Percentiles rank a stretch among this genome's conserved stretches.
Conservation (phyloP, 2,888 invertebrate genomes). For the Schizotus pectinicornis region DNA sequence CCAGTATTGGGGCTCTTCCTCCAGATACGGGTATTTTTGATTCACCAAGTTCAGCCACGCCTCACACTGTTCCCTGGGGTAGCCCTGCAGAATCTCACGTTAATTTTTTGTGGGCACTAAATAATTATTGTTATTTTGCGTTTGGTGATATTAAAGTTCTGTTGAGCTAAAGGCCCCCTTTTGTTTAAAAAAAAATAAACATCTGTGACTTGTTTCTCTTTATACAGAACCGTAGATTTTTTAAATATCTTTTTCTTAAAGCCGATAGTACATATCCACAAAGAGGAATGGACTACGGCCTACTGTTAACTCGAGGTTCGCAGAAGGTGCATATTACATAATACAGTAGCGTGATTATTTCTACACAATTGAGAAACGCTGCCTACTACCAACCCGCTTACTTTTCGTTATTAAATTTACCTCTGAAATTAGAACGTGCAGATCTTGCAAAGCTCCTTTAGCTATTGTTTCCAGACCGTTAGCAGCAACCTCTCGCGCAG, state of each 20-base stretch:
- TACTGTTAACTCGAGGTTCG: too few relatives aligned
- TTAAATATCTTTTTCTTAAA: too few relatives aligned
- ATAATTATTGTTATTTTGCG: too few relatives aligned
- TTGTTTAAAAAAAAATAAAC: too few relatives aligned
- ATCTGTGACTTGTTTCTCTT: too few relatives aligned
- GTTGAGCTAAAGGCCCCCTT: too few relatives aligned
- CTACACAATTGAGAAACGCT: background rate
- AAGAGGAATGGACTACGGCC: too few relatives aligned
- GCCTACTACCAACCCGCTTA: background rate
- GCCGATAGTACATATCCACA: too few relatives aligned
- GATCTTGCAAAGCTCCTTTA: constrained; percentile 61
- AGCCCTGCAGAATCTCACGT: constrained; percentile 56
- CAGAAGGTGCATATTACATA: background rate
- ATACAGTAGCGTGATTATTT: background rate
- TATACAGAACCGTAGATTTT: too few relatives aligned
- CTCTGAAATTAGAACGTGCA: constrained; percentile 62
- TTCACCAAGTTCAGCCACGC: constrained; percentile 64
- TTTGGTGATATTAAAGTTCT: too few relatives aligned
- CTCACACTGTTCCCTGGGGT: constrained; percentile 63
- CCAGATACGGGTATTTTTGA: constrained; percentile 56
- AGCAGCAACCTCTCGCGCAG: constrained; percentile 40
- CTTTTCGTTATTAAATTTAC: constrained; percentile 49
- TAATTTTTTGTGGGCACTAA: background rate
- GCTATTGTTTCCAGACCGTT: constrained; percentile 48
- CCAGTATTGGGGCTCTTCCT: constrained; percentile 63